Evolutionary conservation across 37 sponge, comb jelly and placozoan species (phyloP).

Genomic region (Hormiphora californensis): DNA sequence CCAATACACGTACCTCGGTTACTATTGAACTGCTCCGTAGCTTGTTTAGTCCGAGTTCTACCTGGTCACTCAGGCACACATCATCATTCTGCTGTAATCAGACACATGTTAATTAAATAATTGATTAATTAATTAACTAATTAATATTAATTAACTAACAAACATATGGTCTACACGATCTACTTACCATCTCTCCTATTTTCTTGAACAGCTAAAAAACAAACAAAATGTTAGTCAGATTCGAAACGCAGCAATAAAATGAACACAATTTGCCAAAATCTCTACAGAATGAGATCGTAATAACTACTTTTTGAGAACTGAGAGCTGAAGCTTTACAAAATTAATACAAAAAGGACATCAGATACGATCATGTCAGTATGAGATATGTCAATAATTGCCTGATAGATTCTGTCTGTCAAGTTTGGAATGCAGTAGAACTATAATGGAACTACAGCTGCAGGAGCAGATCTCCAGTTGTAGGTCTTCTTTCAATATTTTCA

Average conservation of each 20-base stretch:
- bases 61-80: slow-evolving; percentile 7
- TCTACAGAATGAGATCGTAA: too few species aligned
- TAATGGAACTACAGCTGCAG: too few species aligned
- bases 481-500: too few species aligned
- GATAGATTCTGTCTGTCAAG: too few species aligned
- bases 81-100: not conserved
- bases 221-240: not conserved
- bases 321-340: too few species aligned
- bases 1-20: slow-evolving; percentile 6
- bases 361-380: not conserved
- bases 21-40: not conserved
- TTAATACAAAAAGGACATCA: too few species aligned
- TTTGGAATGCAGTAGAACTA: too few species aligned
- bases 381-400: too few species aligned
- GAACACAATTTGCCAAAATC: too few species aligned
- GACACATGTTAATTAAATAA: not conserved
- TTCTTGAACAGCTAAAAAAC: not conserved
- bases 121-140: not conserved
- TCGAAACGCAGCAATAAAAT: not conserved
- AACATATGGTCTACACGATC: not conserved
- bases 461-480: too few species aligned
- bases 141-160: too few species aligned
- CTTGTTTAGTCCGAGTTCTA: slow-evolving; percentile 33
- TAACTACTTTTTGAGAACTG: too few species aligned
- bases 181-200: not conserved